Percentiles rank a stretch among this genome's conserved stretches.
phyloP scores from a whole-genome alignment of 2,888 invertebrate species.

The Trachelus iudaicus region DNA sequence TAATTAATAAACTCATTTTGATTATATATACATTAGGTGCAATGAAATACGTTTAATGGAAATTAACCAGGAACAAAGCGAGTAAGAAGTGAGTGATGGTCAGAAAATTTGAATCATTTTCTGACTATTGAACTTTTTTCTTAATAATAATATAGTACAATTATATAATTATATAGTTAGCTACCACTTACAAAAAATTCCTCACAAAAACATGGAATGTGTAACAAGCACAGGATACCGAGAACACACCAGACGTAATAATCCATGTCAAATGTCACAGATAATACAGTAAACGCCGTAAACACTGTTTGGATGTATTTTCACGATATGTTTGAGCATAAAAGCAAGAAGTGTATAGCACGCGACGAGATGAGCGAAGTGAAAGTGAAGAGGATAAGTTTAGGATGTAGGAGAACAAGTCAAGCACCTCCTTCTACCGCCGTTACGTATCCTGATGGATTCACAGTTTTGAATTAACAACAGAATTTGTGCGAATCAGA shows the following conservation, averaged over 20 bases:
- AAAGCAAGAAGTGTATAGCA: constrained; percentile 4
- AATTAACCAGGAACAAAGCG: background rate
- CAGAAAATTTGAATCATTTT: background rate
- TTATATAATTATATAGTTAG: background rate
- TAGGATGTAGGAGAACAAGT: constrained; percentile 29
- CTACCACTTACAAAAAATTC: background rate
- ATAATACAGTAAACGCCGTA: background rate
- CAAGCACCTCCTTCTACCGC: background rate
- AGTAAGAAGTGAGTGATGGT: background rate
- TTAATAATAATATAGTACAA: background rate
- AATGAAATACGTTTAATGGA: background rate
- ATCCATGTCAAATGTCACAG: background rate
- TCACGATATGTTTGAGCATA: background rate
- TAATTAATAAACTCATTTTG: background rate
- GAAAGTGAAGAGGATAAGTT: constrained; percentile 51
- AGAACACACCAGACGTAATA: background rate
- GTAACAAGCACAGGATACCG: background rate
- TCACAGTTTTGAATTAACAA: background rate
- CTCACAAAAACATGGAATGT: background rate
- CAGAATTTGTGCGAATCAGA: background rate
- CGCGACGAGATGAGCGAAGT: constrained; percentile 40
- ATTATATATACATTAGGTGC: background rate
- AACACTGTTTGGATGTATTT: background rate
- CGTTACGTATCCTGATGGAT: background rate
- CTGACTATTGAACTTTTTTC: background rate